Conservation (phyloP, 1,140 invertebrate species). For the Hydropsyche tenuis region DNA sequence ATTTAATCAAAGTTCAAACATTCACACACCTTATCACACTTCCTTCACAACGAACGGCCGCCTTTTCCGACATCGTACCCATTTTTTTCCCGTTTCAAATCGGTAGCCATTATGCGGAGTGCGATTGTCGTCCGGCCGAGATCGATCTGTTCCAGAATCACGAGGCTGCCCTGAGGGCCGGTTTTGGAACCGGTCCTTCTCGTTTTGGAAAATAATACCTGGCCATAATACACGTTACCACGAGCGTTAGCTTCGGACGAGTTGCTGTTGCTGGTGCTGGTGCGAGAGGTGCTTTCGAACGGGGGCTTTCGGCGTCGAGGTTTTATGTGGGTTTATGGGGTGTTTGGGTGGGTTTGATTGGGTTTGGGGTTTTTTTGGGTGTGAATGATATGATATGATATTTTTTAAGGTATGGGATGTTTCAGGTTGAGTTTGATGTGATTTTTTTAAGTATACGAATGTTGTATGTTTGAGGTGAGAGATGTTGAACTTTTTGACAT, state of each 20-base stretch:
- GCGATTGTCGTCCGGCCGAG: slow-evolving; percentile 2
- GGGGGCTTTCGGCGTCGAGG: not conserved
- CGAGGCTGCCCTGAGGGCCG: slow-evolving; percentile 25
- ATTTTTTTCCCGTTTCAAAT: not conserved
- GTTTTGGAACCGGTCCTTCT: slow-evolving; percentile 38
- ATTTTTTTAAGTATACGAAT: no score
- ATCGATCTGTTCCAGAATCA: slow-evolving; percentile 27
- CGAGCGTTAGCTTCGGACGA: slow-evolving; percentile 18
- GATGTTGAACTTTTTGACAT: no score
- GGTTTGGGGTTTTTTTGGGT: no score
- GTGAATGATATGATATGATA: no score
- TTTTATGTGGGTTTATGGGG: no score
- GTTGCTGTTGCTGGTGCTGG: slow-evolving; percentile 20
- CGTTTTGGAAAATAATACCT: slow-evolving; percentile 46
- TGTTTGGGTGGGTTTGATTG: no score
- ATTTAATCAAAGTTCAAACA: no score
- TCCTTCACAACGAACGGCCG: no score
- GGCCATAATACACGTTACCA: slow-evolving; percentile 37
- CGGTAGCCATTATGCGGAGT: not conserved
- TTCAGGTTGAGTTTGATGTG: no score
- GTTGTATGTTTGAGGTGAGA: no score
- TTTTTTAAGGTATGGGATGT: no score
- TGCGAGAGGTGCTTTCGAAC: not conserved
- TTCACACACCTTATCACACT: no score
- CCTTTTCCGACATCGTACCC: not conserved